These are phyloP conservation scores for Drosophila pectinifera DNA, from an alignment of 1,140 invertebrate genomes.

Conservation along the genomic window DNA sequence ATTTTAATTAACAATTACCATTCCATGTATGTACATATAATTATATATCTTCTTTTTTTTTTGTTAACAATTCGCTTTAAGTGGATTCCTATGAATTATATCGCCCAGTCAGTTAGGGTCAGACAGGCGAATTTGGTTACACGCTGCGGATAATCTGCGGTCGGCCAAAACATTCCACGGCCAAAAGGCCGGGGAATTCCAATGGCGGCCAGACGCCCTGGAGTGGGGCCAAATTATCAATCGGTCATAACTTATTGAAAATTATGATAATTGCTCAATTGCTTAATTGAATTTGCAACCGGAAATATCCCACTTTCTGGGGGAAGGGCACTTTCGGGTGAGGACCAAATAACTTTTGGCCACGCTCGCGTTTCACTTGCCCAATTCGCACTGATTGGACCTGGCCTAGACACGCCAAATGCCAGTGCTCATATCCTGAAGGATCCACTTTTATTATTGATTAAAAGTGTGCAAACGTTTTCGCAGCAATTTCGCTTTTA, in stretches of 20 bases:
- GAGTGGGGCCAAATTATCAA: conserved; percentile 45
- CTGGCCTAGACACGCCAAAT: conserved; percentile 56
- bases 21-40: conserved; percentile 22
- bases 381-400: neutral
- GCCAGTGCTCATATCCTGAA: conserved; percentile 14
- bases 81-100: conserved; percentile 31
- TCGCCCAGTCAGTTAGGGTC: conserved; percentile 27
- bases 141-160: conserved; percentile 39
- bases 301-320: conserved; percentile 29
- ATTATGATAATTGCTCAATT: conserved; percentile 63
- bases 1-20: conserved; percentile 53
- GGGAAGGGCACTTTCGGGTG: neutral
- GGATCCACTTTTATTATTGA: conserved; percentile 70
- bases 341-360: conserved; percentile 11
- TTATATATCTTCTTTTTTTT: conserved; percentile 20
- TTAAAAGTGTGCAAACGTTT: conserved; percentile 83
- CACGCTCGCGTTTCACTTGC: conserved; percentile 24
- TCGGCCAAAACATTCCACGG: conserved; percentile 20
- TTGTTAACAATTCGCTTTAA: conserved; percentile 18
- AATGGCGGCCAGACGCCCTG: conserved; percentile 9
- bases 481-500: conserved; percentile 79
- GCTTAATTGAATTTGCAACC: conserved; percentile 53
- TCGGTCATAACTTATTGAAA: conserved; percentile 52
- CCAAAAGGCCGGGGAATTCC: conserved; percentile 18
- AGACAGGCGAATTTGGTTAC: conserved; percentile 19